Percentiles rank a stretch among this genome's conserved stretches.
phyloP scores from a whole-genome alignment of 2,113 vertebrate species.

The Numenius arquata region DNA sequence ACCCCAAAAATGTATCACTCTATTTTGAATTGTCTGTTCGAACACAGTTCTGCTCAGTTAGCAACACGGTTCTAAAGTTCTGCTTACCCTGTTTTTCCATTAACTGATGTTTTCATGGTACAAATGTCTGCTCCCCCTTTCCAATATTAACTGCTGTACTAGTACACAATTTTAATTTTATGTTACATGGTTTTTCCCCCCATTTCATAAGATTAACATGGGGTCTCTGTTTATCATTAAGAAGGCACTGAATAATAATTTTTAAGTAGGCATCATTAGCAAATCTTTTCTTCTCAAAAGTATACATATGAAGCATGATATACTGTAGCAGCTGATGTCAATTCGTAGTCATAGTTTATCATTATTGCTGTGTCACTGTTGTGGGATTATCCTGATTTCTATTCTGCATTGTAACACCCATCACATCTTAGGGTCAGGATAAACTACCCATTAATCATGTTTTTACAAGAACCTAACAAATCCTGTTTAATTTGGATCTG shows the following conservation, averaged over 20 bases:
- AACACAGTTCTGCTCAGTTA: neutral
- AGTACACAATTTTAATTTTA: neutral
- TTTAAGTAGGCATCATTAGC: neutral
- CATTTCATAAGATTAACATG: neutral
- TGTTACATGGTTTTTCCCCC: neutral
- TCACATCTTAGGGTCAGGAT: neutral
- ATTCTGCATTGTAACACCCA: neutral
- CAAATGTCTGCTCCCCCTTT: neutral
- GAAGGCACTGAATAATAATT: neutral
- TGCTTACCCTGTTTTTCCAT: neutral
- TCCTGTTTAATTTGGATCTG: constrained; percentile 11
- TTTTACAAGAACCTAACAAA: constrained; percentile 9
- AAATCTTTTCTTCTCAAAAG: neutral
- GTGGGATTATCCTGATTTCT: neutral
- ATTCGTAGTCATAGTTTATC: neutral
- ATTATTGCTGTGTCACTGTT: neutral
- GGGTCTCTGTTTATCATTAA: neutral
- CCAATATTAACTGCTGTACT: neutral
- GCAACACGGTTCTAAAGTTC: neutral
- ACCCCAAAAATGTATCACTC: neutral
- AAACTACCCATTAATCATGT: constrained; percentile 8
- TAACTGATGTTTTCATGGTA: neutral
- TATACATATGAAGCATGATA: neutral
- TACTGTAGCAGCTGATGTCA: neutral
- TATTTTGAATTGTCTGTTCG: neutral